Evolutionary conservation across 2,797 vertebrate genomes (phyloP).

Genomic region (Sitta carolinensis): DNA sequence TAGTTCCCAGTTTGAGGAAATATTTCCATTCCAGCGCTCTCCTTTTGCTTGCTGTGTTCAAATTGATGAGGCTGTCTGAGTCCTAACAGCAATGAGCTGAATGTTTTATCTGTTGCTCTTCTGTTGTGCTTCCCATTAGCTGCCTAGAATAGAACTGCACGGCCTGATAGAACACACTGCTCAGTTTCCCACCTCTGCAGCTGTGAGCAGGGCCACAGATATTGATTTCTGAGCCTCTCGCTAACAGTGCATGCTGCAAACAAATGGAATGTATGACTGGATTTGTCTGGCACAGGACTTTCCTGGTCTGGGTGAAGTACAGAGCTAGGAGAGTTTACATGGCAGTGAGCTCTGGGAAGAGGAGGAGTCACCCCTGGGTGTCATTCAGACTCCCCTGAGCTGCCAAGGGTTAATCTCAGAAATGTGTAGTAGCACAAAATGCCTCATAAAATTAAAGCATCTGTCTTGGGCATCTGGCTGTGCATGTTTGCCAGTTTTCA

Average conservation of each 20-base stretch:
- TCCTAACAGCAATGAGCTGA: neutral
- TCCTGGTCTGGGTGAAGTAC: neutral
- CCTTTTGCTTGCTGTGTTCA: neutral
- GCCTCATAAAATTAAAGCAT: conserved; percentile 29
- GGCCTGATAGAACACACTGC: neutral
- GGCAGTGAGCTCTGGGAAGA: neutral
- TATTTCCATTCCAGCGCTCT: neutral
- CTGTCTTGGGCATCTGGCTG: conserved; percentile 1
- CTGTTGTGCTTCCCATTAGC: conserved; percentile 17
- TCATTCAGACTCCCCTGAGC: neutral
- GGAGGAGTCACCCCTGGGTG: neutral
- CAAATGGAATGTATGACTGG: neutral
- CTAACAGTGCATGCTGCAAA: conserved; percentile 21
- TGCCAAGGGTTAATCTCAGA: neutral
- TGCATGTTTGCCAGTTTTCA: conserved; percentile 2
- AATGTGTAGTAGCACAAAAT: neutral
- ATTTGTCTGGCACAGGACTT: neutral
- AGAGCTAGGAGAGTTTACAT: neutral
- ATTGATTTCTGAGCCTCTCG: conserved; percentile 16
- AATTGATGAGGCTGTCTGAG: neutral
- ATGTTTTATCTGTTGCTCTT: conserved; percentile 27
- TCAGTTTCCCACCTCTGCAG: neutral
- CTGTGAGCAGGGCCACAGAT: neutral
- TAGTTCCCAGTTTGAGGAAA: neutral
- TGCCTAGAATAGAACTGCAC: conserved; percentile 39